Conservation (phyloP, 2,888 invertebrate genomes). For the Gordius sp. region DNA sequence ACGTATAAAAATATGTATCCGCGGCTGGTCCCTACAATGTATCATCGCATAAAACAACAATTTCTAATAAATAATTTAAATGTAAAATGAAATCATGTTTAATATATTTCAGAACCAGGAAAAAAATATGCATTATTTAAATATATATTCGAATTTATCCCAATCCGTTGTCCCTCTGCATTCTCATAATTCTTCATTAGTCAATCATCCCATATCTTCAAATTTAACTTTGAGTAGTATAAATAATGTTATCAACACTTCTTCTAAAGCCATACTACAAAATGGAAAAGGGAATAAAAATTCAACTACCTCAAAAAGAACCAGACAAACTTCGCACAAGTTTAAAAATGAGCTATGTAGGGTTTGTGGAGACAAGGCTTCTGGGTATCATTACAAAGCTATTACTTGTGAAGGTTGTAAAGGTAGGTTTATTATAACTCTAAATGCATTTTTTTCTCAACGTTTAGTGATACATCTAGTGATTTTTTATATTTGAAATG, state of each 20-base stretch:
- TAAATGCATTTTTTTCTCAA: not conserved
- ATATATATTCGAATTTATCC: not conserved
- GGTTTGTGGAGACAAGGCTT: conserved; percentile 87
- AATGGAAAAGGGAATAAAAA: conserved; percentile 6
- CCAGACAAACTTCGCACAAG: conserved; percentile 7
- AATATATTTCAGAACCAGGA: not conserved
- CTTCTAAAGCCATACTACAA: not conserved
- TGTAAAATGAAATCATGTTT: not conserved
- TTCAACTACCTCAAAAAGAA: conserved; percentile 10
- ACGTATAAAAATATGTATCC: too few relatives aligned
- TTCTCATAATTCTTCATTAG: not conserved
- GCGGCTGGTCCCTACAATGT: too few relatives aligned
- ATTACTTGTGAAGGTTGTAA: conserved; percentile 96
- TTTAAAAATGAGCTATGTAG: conserved; percentile 59
- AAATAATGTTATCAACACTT: not conserved
- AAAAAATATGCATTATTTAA: not conserved
- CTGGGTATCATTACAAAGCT: conserved; percentile 93
- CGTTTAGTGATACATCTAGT: too few relatives aligned
- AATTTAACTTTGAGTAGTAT: too few relatives aligned
- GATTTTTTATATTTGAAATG: too few relatives aligned
- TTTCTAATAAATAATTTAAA: too few relatives aligned
- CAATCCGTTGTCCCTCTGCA: not conserved
- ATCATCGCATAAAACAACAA: too few relatives aligned
- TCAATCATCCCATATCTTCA: not conserved
- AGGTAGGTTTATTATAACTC: conserved; percentile 33